A percentile compares a stretch with the other conserved stretches of the same genome.
These are phyloP conservation scores for Dichetophora obliterata DNA, from an alignment of 2,888 invertebrate species.

Conservation along the genomic window DNA sequence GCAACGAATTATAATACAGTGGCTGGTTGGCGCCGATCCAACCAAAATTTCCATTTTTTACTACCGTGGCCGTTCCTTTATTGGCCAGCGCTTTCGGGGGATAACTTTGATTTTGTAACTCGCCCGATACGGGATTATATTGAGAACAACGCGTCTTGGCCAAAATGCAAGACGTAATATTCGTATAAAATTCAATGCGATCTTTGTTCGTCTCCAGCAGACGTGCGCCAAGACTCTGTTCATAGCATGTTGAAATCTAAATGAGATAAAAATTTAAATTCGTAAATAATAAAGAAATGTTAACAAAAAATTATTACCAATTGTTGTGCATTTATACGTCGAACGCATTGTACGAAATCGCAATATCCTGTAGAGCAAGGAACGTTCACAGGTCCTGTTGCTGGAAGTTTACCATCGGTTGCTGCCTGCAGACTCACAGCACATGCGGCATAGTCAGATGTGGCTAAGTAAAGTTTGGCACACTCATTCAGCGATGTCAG, in stretches of 20 bases:
- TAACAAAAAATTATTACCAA: constrained; percentile 68
- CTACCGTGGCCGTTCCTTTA: constrained; percentile 61
- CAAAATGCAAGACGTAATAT: constrained; percentile 77
- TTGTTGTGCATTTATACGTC: constrained; percentile 73
- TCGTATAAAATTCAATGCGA: constrained; percentile 71
- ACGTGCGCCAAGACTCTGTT: constrained; percentile 50
- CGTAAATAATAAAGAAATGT: not conserved
- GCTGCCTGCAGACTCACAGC: constrained; percentile 70
- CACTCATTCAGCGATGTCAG: constrained; percentile 72
- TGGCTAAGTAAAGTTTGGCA: constrained; percentile 72
- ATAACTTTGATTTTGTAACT: constrained; percentile 72
- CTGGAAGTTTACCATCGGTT: constrained; percentile 49
- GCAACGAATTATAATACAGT: constrained; percentile 71
- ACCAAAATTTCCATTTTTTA: not conserved
- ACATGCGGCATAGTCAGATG: constrained; percentile 72
- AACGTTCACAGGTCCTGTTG: constrained; percentile 35
- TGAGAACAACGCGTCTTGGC: constrained; percentile 75
- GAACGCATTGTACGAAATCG: constrained; percentile 74
- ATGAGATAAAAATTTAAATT: not conserved
- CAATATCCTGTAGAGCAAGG: constrained; percentile 75
- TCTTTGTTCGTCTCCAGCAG: constrained; percentile 49
- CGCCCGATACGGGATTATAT: constrained; percentile 78
- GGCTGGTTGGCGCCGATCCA: constrained; percentile 23
- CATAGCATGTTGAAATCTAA: constrained; percentile 56
- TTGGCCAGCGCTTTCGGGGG: constrained; percentile 53